Evolutionary conservation across 2,888 invertebrate species (phyloP), one percentile per base, ranked within the genome.

Genomic region (Andrena camellia): DNA sequence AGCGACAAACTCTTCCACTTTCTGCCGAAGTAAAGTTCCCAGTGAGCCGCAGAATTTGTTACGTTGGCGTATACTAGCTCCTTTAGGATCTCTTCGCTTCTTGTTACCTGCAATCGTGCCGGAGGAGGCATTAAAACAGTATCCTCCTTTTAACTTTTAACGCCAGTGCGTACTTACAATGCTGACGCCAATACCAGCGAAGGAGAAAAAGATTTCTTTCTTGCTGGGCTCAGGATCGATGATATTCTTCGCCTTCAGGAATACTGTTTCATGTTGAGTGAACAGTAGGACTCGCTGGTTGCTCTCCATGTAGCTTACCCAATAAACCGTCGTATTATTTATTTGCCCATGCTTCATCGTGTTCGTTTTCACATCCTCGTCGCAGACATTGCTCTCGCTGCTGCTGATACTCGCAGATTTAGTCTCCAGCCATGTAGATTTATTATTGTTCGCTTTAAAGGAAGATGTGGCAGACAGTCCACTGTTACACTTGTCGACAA

Each of bases 1-100:
- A 97, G 94, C 0, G 97, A 96, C 2, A 97, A 94, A 48, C 96
- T 96, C 92, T 97, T 97, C 97, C 97, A 97, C 90, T 96, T 96
- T 88, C 96, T 96, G 23, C 97, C 97, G 0, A 97, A 96, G 89
- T 97, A 96, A 1, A 97, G 96, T 93, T 97, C 97, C 98, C 98
- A 98, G 79, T 96, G 95, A 0, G 97, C 96, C 0, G 97, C 95
- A 0, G 96, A 96, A 89, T 97, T 96, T 0, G 95, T 95, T 26
- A 97, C 88, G 85, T 96, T 96, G 0, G 96, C 92, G 87, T 97
- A 96, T 0, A 97, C 95, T 67, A 97, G 94, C 92, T 98, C 98
- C 86, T 95, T 96, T 0, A 94, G 93, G 17, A 60, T 67, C 35
- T 67, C 93, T 31, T 88, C 76, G 23, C 78, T 81, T 75, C 81